phyloP scores from a whole-genome alignment of 2,113 vertebrate genomes.

The Athene cunicularia region DNA sequence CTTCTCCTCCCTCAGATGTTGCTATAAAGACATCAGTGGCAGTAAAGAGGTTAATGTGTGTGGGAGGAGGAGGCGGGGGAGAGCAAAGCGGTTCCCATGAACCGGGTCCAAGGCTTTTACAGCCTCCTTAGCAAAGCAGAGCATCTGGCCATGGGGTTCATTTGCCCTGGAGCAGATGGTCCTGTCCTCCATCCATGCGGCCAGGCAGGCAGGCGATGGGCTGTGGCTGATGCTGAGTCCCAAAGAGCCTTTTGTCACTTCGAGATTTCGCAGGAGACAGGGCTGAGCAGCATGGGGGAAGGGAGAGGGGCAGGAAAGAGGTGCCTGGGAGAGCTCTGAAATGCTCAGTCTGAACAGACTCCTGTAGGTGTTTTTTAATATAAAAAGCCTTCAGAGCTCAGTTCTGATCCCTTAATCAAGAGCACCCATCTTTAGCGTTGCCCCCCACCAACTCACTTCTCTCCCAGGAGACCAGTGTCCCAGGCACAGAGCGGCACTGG shows the following conservation, averaged over 20 bases:
- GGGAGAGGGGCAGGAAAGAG: neutral
- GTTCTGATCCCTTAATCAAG: neutral
- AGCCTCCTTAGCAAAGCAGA: conserved; percentile 56
- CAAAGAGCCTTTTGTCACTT: conserved; percentile 20
- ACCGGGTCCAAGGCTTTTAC: conserved; percentile 42
- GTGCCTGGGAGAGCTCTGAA: neutral
- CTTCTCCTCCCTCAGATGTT: conserved; percentile 43
- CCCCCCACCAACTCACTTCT: neutral
- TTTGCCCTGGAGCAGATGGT: conserved; percentile 71
- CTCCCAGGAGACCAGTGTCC: neutral
- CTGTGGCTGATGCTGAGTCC: conserved; percentile 17
- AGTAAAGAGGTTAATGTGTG: conserved; percentile 55
- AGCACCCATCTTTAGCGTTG: neutral
- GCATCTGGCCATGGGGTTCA: conserved; percentile 69
- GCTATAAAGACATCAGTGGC: conserved; percentile 43
- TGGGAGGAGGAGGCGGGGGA: conserved; percentile 43
- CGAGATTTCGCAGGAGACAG: neutral
- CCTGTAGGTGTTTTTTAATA: neutral
- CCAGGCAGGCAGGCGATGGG: neutral
- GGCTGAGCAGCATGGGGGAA: fast-evolving
- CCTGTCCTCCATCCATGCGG: neutral
- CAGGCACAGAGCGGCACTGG: neutral
- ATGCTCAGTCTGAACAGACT: neutral
- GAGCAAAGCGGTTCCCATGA: conserved; percentile 53
- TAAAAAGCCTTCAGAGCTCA: neutral